A percentile compares a stretch with the other conserved stretches of the same genome.
phyloP scores from a whole-genome alignment of 2,888 invertebrate genomes.

The Lissocephala sabroskyi region DNA sequence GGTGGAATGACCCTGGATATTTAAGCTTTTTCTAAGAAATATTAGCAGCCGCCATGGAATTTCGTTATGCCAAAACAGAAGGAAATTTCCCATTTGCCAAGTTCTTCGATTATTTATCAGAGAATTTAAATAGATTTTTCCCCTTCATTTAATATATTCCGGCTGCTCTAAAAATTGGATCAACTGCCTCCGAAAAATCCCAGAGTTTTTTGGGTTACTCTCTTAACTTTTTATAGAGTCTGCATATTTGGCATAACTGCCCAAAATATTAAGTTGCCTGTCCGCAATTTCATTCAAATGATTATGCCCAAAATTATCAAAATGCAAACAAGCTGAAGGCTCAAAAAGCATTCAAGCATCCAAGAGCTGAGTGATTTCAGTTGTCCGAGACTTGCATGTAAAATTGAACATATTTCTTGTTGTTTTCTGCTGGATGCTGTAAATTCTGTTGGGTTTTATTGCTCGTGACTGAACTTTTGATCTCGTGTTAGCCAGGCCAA shows the following conservation, averaged over 20 bases:
- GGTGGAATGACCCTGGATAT: constrained; percentile 38
- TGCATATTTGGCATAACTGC: no score
- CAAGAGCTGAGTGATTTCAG: not conserved
- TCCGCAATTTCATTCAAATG: no score
- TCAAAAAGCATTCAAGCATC: constrained; percentile 5
- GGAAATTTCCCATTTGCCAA: not conserved
- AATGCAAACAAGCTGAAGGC: constrained; percentile 1
- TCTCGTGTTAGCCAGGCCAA: constrained; percentile 36
- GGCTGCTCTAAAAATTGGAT: no score
- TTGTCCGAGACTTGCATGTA: not conserved
- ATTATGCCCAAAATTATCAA: not conserved
- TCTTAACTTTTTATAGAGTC: no score
- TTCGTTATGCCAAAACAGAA: not conserved
- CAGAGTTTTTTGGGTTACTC: no score
- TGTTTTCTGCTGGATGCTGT: constrained; percentile 16
- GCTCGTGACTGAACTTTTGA: constrained; percentile 60
- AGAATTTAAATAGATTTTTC: no score
- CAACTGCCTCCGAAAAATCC: no score
- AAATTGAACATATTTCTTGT: not conserved
- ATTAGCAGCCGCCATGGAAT: no score
- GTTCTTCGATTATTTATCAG: no score
- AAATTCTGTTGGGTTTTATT: constrained; percentile 16
- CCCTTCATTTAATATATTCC: no score
- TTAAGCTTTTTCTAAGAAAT: no score
- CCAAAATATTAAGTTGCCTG: no score